Conservation (phyloP, 2,888 invertebrate genomes). For the Antitype chi region DNA sequence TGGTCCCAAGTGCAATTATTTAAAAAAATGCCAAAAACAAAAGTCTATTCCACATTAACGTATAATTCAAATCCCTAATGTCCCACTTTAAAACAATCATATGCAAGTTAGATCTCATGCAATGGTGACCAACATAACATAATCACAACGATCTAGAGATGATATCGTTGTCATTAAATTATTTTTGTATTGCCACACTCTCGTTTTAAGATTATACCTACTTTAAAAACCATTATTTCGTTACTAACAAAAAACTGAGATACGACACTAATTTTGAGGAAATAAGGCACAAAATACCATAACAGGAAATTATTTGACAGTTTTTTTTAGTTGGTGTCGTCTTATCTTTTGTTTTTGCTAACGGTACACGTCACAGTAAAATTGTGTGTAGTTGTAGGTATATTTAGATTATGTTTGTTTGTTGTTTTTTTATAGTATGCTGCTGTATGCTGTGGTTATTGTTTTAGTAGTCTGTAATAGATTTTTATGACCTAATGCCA, state of each 20-base stretch:
- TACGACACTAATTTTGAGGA: slow-evolving; percentile 12
- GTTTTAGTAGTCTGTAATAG: slow-evolving; percentile 29
- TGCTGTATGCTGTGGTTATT: slow-evolving; percentile 26
- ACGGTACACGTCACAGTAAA: slow-evolving; percentile 69
- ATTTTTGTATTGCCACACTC: slow-evolving; percentile 74
- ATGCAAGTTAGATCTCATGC: slow-evolving; percentile 65
- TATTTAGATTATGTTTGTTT: slow-evolving; percentile 59
- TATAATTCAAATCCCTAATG: slow-evolving; percentile 62
- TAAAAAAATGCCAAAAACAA: neutral
- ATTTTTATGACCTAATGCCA: slow-evolving; percentile 4
- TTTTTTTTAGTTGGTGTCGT: slow-evolving; percentile 52
- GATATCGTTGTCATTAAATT: slow-evolving; percentile 78
- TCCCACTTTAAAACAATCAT: slow-evolving; percentile 68
- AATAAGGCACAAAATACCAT: slow-evolving; percentile 51
- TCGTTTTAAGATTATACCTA: slow-evolving; percentile 62
- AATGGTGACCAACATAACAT: slow-evolving; percentile 67
- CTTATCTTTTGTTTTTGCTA: slow-evolving; percentile 74
- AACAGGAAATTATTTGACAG: slow-evolving; percentile 15
- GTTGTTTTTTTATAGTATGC: slow-evolving; percentile 38
- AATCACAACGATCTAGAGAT: slow-evolving; percentile 71
- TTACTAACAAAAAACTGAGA: slow-evolving; percentile 19
- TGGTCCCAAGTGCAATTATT: too few relatives aligned
- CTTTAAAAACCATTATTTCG: slow-evolving; percentile 49
- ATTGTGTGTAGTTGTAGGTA: slow-evolving; percentile 64
- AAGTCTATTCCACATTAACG: slow-evolving; percentile 21